Percentiles rank a stretch among this genome's conserved stretches.
Evolutionary conservation across 1,140 invertebrate genomes (phyloP).

Genomic region (Apis dorsata): DNA sequence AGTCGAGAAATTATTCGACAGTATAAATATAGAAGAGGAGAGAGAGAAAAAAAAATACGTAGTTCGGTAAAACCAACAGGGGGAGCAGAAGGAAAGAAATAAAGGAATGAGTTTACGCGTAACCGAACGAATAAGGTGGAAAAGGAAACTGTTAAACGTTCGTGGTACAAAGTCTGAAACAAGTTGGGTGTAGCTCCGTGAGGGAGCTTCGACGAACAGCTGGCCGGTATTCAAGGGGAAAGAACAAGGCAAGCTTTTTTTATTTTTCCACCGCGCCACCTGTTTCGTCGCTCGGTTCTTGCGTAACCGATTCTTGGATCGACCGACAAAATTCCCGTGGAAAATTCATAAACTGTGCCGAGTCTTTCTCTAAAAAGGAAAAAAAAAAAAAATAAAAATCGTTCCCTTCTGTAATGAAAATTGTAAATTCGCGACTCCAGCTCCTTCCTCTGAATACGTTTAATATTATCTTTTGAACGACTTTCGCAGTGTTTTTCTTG

Average conservation of each 20-base stretch:
- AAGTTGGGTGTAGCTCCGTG: conserved; percentile 1
- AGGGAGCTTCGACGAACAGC: not conserved
- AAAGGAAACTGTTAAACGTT: not conserved
- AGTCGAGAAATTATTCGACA: no score
- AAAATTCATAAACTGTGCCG: not conserved
- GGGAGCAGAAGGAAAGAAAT: not conserved
- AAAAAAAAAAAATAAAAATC: not conserved
- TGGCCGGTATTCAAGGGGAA: not conserved
- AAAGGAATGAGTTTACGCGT: not conserved
- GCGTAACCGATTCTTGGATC: not conserved
- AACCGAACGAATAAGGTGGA: not conserved
- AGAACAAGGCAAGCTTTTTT: conserved; percentile 18
- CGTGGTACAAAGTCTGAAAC: not conserved
- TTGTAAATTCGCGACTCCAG: no score
- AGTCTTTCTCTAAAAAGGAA: not conserved
- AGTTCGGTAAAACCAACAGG: not conserved
- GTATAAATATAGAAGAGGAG: no score
- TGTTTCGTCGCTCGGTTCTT: conserved; percentile 7
- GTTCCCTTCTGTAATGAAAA: not conserved
- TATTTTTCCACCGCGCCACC: conserved; percentile 6
- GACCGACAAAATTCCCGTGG: not conserved
- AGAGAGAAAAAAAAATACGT: not conserved
- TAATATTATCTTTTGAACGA: not conserved
- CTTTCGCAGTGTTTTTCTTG: not conserved
- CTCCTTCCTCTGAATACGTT: not conserved